These are phyloP conservation scores for Rhabdornis inornatus DNA, from an alignment of 2,113 vertebrate genomes.

Conservation along the genomic window DNA sequence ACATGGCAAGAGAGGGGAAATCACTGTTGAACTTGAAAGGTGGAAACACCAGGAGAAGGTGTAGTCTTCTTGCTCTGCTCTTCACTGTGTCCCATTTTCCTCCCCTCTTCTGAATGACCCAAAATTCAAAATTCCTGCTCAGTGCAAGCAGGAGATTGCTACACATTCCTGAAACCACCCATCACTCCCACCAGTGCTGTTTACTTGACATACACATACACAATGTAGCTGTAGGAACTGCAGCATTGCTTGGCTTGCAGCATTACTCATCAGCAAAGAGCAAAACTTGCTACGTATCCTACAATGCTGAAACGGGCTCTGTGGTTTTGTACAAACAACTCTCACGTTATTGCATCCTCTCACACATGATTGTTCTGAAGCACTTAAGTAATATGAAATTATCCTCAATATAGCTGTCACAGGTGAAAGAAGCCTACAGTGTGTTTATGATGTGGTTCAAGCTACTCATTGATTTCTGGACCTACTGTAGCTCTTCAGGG, in stretches of 20 bases:
- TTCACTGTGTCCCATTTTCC: neutral
- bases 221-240: constrained; percentile 6
- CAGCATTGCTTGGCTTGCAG: constrained; percentile 60
- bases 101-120: neutral
- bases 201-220: constrained; percentile 30
- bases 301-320: constrained; percentile 38
- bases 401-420: constrained; percentile 39
- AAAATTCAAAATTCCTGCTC: neutral
- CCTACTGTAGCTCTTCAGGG: constrained; percentile 30
- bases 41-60: neutral
- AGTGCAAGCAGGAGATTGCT: neutral
- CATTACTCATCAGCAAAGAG: neutral
- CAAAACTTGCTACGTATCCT: constrained; percentile 8
- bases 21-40: neutral
- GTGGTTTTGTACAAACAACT: constrained; percentile 59
- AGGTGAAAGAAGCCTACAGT: constrained; percentile 34
- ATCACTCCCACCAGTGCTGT: neutral
- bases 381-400: constrained; percentile 53
- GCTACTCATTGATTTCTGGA: constrained; percentile 25
- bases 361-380: constrained; percentile 59
- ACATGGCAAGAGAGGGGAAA: neutral
- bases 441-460: constrained; percentile 26
- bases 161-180: neutral
- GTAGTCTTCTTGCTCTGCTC: neutral
- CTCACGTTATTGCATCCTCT: constrained; percentile 54